Base-by-base conservation (phyloP, 2,888 invertebrate genomes). In the Erebia ligea region DNA sequence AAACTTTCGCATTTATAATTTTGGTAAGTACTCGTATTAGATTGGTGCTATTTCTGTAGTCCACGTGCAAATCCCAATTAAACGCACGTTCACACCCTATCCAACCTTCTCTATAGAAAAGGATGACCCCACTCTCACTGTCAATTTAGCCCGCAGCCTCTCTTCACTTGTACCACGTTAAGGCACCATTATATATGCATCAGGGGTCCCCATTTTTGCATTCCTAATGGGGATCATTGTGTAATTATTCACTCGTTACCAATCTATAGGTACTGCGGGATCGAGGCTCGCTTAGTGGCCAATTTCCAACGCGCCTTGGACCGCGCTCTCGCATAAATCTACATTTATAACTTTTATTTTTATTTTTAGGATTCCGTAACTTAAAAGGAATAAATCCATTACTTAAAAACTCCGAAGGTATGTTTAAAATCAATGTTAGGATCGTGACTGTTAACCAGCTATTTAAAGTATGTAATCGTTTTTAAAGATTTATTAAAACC, bases 211-310 rank as follows among this genome's bases (percentile, higher is more conserved):
- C 88, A 89, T 92, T 92, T 92, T 92, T 92, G 92, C 91, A 92
- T 92, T 87, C 85, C 88, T 91, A 91, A 91, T 91, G 82, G 84
- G 87, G 87, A 91, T 92, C 90, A 90, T 87, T 86, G 85, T 87
- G 90, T 90, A 91, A 92, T 92, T 92, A 92, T 91, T 90, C 91
- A 84, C 82, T 90, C 89, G 90, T 92, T 92, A 84, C 86, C 89
- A 86, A 90, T 89, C 89, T 87, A 86, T 86, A 34, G 34, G 34
- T 34, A 78, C 72, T 59, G 68, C 77, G 70, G 79, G 80, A 79
- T 77, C 74, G 73, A 74, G 75, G 74, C 69, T 68, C 70, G 77
- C 76, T 79, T 76, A 77, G 79, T 76, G 72, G 77, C 75, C 79
- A 80, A 79, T 83, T 88, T 84, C 78, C 81, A 83, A 85, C 83